These are phyloP conservation scores for Ostrea edulis DNA, from an alignment of 1,140 invertebrate genomes.

Conservation along the genomic window DNA sequence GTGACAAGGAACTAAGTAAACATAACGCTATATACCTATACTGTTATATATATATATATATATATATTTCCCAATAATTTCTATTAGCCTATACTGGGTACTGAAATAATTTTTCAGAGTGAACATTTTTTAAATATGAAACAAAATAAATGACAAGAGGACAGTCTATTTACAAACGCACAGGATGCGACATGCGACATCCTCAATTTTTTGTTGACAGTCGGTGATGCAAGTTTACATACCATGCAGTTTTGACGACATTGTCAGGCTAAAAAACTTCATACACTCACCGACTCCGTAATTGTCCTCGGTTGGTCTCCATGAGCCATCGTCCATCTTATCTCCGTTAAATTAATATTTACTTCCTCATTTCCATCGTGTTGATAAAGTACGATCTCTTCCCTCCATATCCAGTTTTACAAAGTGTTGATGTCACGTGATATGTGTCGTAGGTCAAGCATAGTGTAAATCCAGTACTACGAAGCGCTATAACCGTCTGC, in stretches of 20 bases:
- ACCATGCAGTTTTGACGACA: neutral
- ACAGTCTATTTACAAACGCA: neutral
- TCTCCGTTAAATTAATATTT: neutral
- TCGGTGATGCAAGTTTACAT: neutral
- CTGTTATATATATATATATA: too few species aligned
- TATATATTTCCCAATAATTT: too few species aligned
- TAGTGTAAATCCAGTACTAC: neutral
- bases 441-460: neutral
- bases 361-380: conserved; percentile 21
- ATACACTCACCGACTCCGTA: conserved; percentile 18
- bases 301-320: conserved; percentile 19
- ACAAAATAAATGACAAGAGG: neutral
- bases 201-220: neutral
- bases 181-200: conserved; percentile 4
- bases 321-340: conserved; percentile 1
- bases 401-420: conserved; percentile 23
- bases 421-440: conserved; percentile 27
- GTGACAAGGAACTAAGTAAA: too few species aligned
- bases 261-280: neutral
- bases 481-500: too few species aligned
- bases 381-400: neutral
- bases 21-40: too few species aligned
- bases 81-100: too few species aligned
- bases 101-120: too few species aligned
- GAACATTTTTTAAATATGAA: too few species aligned